Percentiles rank a stretch among this genome's conserved stretches.
Conservation (phyloP, 2,113 vertebrate genomes). For the Mustelus asterias region DNA sequence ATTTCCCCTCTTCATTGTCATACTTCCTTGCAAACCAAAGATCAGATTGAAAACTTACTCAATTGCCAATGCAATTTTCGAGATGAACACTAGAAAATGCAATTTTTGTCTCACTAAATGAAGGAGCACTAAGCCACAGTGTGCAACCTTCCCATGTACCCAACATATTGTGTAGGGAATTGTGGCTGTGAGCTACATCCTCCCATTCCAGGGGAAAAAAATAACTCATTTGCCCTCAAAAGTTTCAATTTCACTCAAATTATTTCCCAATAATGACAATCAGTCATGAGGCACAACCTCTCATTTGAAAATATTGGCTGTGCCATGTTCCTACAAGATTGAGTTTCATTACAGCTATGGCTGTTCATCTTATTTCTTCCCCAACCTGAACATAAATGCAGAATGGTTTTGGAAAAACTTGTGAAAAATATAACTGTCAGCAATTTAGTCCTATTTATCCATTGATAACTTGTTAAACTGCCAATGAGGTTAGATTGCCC, state of each 20-base stretch:
- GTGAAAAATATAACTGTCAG: neutral
- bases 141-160: neutral
- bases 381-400: neutral
- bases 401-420: neutral
- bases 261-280: neutral
- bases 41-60: neutral
- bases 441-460: neutral
- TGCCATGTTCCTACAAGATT: neutral
- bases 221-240: neutral
- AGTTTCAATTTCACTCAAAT: neutral
- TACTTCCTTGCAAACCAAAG: neutral
- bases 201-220: neutral
- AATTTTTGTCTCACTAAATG: neutral
- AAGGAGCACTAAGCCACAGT: neutral
- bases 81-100: neutral
- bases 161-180: neutral
- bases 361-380: neutral
- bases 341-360: neutral
- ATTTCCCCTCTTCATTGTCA: neutral
- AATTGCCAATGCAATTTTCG: neutral
- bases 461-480: neutral
- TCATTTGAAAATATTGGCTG: neutral
- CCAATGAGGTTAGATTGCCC: neutral
- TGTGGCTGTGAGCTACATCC: neutral
- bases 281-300: neutral